phyloP scores from a whole-genome alignment of 2,113 vertebrate genomes.

The Axis porcinus region DNA sequence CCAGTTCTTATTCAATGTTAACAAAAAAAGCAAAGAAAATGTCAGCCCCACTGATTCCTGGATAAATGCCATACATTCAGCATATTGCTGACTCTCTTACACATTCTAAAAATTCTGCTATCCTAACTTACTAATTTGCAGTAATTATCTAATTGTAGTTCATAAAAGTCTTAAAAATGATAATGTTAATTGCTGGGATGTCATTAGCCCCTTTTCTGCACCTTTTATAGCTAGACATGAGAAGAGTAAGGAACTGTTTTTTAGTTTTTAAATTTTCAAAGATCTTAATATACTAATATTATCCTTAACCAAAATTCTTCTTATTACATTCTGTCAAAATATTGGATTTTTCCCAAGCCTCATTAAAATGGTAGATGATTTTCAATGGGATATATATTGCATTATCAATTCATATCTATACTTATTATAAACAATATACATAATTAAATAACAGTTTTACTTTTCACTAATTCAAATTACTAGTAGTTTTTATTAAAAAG shows the following conservation, averaged over 20 bases:
- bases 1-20: background rate
- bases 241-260: slow-evolving; percentile 43
- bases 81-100: background rate
- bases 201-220: slow-evolving; percentile 71
- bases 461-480: background rate
- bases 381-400: background rate
- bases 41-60: slow-evolving; percentile 22
- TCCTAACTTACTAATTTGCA: slow-evolving; percentile 72
- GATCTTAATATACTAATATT: background rate
- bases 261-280: slow-evolving; percentile 11
- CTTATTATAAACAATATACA: background rate
- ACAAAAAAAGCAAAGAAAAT: slow-evolving; percentile 30
- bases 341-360: background rate
- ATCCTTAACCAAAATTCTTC: background rate
- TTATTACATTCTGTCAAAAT: background rate
- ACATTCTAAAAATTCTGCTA: slow-evolving; percentile 34
- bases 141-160: slow-evolving; percentile 75
- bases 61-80: slow-evolving; percentile 21
- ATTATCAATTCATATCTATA: background rate
- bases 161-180: slow-evolving; percentile 75
- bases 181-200: slow-evolving; percentile 51
- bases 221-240: slow-evolving; percentile 70
- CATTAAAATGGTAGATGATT: background rate
- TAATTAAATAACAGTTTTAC: background rate
- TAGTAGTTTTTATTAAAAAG: background rate